Evolutionary conservation across 2,113 vertebrate genomes (phyloP).

Genomic region (Sylvia atricapilla): DNA sequence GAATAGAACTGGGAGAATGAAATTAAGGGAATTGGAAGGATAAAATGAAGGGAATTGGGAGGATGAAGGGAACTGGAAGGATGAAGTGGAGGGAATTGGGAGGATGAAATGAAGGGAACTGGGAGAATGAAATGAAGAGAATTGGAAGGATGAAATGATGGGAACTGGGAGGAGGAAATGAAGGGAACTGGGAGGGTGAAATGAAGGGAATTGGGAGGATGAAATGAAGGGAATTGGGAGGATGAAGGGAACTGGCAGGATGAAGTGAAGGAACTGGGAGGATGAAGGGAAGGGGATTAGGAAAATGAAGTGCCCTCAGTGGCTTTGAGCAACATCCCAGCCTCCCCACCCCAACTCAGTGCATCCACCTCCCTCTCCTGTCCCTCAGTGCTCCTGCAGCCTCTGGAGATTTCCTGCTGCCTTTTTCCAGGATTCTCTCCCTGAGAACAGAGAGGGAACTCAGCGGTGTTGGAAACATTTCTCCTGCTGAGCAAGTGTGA

Average conservation of each 20-base stretch:
- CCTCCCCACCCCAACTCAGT: neutral
- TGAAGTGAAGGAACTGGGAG: neutral
- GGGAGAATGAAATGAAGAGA: no score
- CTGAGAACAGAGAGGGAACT: neutral
- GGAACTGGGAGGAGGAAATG: accelerated
- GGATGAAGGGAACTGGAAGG: accelerated
- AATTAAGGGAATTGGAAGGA: accelerated
- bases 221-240: neutral
- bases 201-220: accelerated
- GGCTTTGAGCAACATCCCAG: neutral
- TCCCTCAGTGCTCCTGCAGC: neutral
- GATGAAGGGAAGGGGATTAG: accelerated
- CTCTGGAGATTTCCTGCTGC: neutral
- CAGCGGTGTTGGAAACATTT: neutral
- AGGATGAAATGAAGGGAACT: accelerated
- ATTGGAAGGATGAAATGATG: neutral
- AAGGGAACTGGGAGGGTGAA: neutral
- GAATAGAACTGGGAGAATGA: accelerated
- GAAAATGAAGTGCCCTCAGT: neutral
- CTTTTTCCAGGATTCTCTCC: neutral
- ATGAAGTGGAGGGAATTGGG: no score
- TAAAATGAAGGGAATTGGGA: neutral
- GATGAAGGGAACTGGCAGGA: neutral
- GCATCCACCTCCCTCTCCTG: neutral
- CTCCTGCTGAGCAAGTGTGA: neutral